Base-by-base conservation (phyloP, 2,797 vertebrate species). In the Semotilus atromaculatus region DNA sequence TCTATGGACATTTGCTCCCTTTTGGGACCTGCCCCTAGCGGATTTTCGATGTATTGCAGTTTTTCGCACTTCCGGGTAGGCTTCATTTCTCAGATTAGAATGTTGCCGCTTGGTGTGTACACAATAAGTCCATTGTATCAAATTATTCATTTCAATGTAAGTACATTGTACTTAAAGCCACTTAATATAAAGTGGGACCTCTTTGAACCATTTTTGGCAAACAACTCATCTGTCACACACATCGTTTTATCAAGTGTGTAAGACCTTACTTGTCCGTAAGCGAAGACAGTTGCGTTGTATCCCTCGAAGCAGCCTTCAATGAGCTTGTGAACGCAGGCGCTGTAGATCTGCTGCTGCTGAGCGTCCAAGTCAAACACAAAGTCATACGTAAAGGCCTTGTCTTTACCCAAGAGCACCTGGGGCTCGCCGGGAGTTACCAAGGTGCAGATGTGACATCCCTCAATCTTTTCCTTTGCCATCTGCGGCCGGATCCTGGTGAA, bases 361-460 rank as follows among this genome's bases (percentile, higher is more conserved):
- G 97, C 96, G 78, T 97, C 96, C 62, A 96, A 51, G 91, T 99
- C 97, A 4, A 99, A 98, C 88, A 99, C 97, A 87, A 96, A 98
- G 95, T 99, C 98, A 0, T 98, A 99, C 40, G 98, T 99, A 91
- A 99, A 99, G 88, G 98, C 98, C 88, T 99, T 99, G 95, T 99
- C 98, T 91, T 99, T 99, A 80, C 98, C 98, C 93, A 99, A 94
- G 58, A 99, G 96, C 74, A 99, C 96, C 86, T 99, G 98, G 31
- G 98, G 98, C 90, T 99, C 98, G 0, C 98, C 97, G 0, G 97
- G 97, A 0, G 97, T 97, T 89, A 99, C 97, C 0, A 96, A 95
- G 0, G 98, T 99, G 48, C 98, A 99, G 91, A 99, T 96, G 71
- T 99, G 98, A 76, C 98, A 99, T 89, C 98, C 98, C 89, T 99